Evolutionary conservation across 2,113 vertebrate species (phyloP).

Genomic region (Poicephalus meyeri): DNA sequence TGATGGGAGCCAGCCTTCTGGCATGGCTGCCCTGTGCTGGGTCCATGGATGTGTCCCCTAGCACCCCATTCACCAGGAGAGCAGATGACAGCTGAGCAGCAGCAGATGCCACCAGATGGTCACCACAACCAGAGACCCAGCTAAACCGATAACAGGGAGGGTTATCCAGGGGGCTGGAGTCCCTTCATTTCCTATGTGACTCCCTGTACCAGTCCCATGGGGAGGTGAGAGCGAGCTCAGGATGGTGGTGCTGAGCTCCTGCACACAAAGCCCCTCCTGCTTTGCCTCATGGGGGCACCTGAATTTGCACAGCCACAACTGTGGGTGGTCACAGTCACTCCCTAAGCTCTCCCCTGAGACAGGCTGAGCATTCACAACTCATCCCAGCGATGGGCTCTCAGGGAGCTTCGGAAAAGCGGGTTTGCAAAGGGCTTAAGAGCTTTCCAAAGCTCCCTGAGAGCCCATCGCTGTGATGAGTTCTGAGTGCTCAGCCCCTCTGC

Average conservation of each 20-base stretch:
- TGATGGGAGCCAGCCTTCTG: background rate
- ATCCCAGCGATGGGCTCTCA: background rate
- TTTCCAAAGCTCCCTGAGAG: background rate
- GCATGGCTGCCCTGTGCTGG: background rate
- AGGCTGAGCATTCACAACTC: background rate
- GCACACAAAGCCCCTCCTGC: background rate
- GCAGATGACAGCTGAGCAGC: background rate
- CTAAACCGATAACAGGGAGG: background rate
- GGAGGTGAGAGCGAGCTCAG: fast-evolving
- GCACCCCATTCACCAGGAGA: background rate
- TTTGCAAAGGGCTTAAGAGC: background rate
- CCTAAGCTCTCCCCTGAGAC: background rate
- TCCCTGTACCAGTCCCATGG: fast-evolving
- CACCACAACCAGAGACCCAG: fast-evolving
- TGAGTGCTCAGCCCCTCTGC: background rate
- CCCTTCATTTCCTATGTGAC: background rate
- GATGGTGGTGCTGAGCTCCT: background rate
- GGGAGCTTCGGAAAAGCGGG: background rate
- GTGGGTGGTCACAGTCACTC: background rate
- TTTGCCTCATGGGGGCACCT: background rate
- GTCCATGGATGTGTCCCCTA: fast-evolving
- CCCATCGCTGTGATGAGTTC: background rate
- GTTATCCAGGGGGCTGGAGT: background rate
- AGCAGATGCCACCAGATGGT: conserved; percentile 54
- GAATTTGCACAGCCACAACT: background rate